Evolutionary conservation across 2,888 invertebrate genomes (phyloP), one percentile per base, ranked within the genome.

Genomic region (Netelia melanura): DNA sequence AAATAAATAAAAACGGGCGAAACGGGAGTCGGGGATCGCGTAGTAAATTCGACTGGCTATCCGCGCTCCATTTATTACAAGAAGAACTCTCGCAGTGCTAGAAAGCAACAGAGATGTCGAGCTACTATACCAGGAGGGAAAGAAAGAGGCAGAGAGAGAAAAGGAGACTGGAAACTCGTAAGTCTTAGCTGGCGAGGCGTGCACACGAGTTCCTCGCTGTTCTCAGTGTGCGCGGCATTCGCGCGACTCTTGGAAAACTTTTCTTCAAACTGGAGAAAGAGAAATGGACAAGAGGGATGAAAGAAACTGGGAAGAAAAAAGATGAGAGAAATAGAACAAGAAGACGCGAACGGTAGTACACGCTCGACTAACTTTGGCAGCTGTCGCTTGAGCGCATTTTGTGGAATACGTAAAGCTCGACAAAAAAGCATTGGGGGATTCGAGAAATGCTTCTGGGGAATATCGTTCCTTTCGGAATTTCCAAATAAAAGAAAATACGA

Each of bases 361-460:
- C 56, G 67, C 72, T 80, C 80, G 83, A 83, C 83, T 80, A 83
- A 85, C 85, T 85, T 85, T 77, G 68, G 83, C 83, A 85, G 83
- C 85, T 85, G 85, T 83, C 85, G 71, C 79, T 80, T 64, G 83
- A 68, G 43, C 76, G 72, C 62, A 58, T 62, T 78, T 83, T 83
- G 74, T 72, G 72, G 65, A 76, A 83, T 76, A 25, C 54, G 77
- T 21, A 83, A 38, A 80, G 80, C 80, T 76, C 54, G 56, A 0
- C 11, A 10, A 21, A 48, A 23, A 52, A 70, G 21, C 21, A 38
- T 38, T 38, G 38, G 38, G 38, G 0, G 38, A 38, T 38, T 38
- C 38, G 38, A 38, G 38, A 38, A 38, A 38, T 38, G 38, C 6
- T 6, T 8, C 38, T 38, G 6, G 38, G 38, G 38, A 6, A 38